These are phyloP conservation scores for Dendrocopos noguchii DNA, from an alignment of 2,113 vertebrate genomes.

Conservation along the genomic window DNA sequence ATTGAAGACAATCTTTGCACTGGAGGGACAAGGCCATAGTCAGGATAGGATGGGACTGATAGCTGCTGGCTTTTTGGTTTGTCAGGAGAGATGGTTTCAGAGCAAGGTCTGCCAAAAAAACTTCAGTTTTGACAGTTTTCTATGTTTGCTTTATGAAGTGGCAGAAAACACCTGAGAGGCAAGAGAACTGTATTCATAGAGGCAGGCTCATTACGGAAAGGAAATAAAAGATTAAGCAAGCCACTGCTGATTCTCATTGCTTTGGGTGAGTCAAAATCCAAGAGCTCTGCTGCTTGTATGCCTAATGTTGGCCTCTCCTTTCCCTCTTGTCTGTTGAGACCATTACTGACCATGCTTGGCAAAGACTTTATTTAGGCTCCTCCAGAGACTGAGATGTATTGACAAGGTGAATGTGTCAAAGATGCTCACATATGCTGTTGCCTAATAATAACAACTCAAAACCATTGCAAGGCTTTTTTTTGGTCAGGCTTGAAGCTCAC, in stretches of 20 bases:
- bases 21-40: background rate
- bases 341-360: slow-evolving; percentile 7
- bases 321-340: background rate
- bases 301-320: background rate
- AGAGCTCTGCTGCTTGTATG: background rate
- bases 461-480: background rate
- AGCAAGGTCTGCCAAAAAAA: slow-evolving; percentile 34
- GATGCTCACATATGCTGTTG: slow-evolving; percentile 9
- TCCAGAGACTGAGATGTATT: slow-evolving; percentile 39
- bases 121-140: slow-evolving; percentile 32
- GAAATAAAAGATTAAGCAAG: slow-evolving; percentile 71
- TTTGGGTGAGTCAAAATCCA: slow-evolving; percentile 59
- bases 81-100: slow-evolving; percentile 50
- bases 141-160: slow-evolving; percentile 64
- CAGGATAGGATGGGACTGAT: slow-evolving; percentile 11
- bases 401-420: slow-evolving; percentile 43
- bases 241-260: slow-evolving; percentile 47
- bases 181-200: slow-evolving; percentile 50
- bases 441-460: slow-evolving; percentile 27
- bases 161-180: slow-evolving; percentile 62
- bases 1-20: background rate
- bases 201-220: slow-evolving; percentile 65
- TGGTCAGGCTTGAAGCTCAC: background rate
- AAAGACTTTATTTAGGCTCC: slow-evolving; percentile 35
- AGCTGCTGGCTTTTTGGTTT: slow-evolving; percentile 9